Evolutionary conservation across 2,888 invertebrate genomes (phyloP), one percentile per base, ranked within the genome.

Genomic region (Zygaena filipendulae): DNA sequence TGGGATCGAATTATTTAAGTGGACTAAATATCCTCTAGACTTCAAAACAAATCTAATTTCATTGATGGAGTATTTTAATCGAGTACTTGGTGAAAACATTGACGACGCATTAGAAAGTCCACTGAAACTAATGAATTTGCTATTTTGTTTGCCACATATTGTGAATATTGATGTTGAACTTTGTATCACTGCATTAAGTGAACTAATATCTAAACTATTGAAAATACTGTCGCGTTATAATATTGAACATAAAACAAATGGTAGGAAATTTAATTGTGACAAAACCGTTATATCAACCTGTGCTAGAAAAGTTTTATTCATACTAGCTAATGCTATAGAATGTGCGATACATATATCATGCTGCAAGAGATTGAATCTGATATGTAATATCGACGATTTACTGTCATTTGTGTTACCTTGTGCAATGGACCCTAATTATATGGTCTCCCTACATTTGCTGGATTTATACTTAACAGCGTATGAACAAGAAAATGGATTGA

Each of bases 21-120:
- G 90, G 90, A 82, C 77, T 0, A 83, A 83, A 41, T 91, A 89
- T 57, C 81, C 84, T 1, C 51, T 91, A 12, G 84, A 85, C 51
- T 80, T 86, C 59, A 75, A 71, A 27, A 67, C 51, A 48, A 60
- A 50, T 33, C 47, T 79, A 33, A 38, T 55, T 28, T 36, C 52
- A 32, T 69, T 82, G 35, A 64, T 77, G 55, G 52, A 69, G 9
- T 47, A 72, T 45, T 59, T 81, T 28, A 47, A 61, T 14, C 48
- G 36, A 7, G 45, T 67, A 29, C 37, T 82, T 1, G 53, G 55
- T 36, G 56, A 69, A 13, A 55, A 64, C 43, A 36, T 75, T 21
- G 59, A 72, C 21, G 52, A 48, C 27, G 50, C 77, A 31, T 40
- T 74, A 12, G 58, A 69, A 22, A 59, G 70, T 43, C 63, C 79